A percentile compares a stretch with the other conserved stretches of the same genome.
These are phyloP conservation scores for Euphydryas editha DNA, from an alignment of 2,888 invertebrate genomes.

Conservation along the genomic window DNA sequence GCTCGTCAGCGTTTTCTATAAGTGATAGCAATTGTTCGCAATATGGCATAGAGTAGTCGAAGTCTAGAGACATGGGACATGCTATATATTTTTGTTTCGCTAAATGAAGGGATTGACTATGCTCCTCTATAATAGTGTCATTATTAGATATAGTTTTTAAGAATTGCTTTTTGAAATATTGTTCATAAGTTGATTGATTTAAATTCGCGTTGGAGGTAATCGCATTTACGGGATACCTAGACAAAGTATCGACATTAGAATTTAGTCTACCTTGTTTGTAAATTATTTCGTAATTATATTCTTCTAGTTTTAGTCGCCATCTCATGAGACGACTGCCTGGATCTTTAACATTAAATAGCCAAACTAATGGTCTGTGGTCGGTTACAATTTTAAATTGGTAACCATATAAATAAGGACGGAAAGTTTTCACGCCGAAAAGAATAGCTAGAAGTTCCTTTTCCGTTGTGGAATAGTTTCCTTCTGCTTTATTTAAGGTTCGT, in stretches of 20 bases:
- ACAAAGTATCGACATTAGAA: background rate
- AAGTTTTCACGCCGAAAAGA: conserved; percentile 7
- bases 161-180: background rate
- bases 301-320: conserved; percentile 8
- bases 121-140: background rate
- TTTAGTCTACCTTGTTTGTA: conserved; percentile 13
- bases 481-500: too few relatives aligned
- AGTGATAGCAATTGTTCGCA: background rate
- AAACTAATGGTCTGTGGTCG: conserved; percentile 4
- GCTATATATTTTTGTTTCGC: background rate
- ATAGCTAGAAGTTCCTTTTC: conserved; percentile 13
- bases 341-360: conserved; percentile 11
- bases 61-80: background rate
- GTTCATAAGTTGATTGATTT: background rate
- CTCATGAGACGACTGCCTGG: background rate
- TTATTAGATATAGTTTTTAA: background rate
- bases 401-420: conserved; percentile 7
- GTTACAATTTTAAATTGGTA: conserved; percentile 10
- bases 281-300: conserved; percentile 14
- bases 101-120: too few relatives aligned
- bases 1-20: too few relatives aligned
- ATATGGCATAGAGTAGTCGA: background rate
- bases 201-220: background rate
- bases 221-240: background rate
- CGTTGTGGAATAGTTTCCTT: too few relatives aligned